Evolutionary conservation across 2,888 invertebrate genomes (phyloP), one percentile per base, ranked within the genome.

Genomic region (Oscheius sp.): DNA sequence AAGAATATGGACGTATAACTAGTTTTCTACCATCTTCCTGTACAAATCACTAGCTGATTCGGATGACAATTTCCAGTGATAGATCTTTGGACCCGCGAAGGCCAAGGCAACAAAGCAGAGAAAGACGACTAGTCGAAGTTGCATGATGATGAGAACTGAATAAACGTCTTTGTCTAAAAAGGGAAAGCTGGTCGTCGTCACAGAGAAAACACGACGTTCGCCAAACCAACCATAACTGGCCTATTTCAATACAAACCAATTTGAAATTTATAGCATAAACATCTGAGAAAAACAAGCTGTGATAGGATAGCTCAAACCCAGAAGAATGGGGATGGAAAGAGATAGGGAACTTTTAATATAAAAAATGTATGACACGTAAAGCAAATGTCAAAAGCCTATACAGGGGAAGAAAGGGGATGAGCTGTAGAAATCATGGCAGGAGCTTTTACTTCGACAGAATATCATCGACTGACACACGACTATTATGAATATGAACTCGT

Each of bases 231-330:
- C n/a, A n/a, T n/a, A n/a, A n/a, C n/a, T n/a, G n/a, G 36, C 36
- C 36, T 36, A 36, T 14, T 9, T 22, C 47, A 47, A 47, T 14
- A 24, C 47, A 47, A 33, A 54, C 32, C 54, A 54, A 54, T 32
- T 54, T 36, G 33, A 32, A 54, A 32, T 54, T 54, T 54, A 33
- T 54, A 54, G 32, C 33, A 44, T 41, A 44, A 59, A 59, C 59
- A 59, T 59, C 59, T 59, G 44, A 44, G 44, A 47, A 20, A 56
- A 20, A 36, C 20, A 59, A 59, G 59, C 59, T 33, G 32, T 59
- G 44, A 59, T 59, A 59, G 59, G n/a, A n/a, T 38, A 17, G 59
- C 59, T 26, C n/a, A 59, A 44, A 22, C 59, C 54, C 41, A 41
- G 44, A n/a, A 24, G 36, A 41, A 24, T 28, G 26, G 30, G 41